Percentiles rank a stretch among this genome's conserved stretches.
Conservation (phyloP, 1,140 invertebrate genomes). For the Ridgeia piscesae region DNA sequence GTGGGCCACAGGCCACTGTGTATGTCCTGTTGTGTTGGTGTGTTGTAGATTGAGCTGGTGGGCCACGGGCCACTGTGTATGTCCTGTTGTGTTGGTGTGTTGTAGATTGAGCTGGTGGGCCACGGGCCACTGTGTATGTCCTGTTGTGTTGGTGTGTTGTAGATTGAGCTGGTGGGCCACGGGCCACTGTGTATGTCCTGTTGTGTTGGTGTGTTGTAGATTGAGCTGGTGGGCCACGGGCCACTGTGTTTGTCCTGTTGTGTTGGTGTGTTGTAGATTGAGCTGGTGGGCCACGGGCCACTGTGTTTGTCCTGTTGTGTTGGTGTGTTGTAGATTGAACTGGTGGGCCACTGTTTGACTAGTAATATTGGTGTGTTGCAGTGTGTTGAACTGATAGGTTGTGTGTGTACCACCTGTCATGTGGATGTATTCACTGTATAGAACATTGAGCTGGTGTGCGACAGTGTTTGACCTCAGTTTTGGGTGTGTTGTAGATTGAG, state of each 20-base stretch:
- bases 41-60: background rate
- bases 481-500: constrained; percentile 43
- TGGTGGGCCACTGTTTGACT: background rate
- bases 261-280: background rate
- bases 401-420: background rate
- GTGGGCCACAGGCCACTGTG: too few species aligned
- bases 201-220: background rate
- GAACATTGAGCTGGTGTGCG: constrained; percentile 40
- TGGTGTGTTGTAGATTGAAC: background rate
- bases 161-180: background rate
- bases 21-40: too few species aligned
- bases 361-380: background rate
- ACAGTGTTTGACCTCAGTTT: background rate
- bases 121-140: background rate
- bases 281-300: background rate
- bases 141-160: background rate
- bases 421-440: constrained; percentile 16
- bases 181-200: background rate
- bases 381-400: background rate
- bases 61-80: background rate
- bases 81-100: background rate
- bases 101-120: constrained; percentile 2
- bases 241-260: background rate
- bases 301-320: background rate
- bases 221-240: background rate